Conservation (phyloP, 2,113 vertebrate species). For the Bothrops jararaca region DNA sequence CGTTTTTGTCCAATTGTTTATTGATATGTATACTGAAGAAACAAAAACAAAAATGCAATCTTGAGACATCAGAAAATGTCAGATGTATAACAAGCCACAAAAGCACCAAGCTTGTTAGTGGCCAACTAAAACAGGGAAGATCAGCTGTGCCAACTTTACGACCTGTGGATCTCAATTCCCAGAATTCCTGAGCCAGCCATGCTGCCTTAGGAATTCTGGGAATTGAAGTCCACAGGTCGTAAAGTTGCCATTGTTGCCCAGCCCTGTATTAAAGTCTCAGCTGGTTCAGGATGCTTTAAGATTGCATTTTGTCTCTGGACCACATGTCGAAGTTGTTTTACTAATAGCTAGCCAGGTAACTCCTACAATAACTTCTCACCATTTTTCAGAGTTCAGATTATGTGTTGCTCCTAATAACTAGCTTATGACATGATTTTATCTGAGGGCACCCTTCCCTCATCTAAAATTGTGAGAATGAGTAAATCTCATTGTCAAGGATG, state of each 20-base stretch:
- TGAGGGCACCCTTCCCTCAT: too few species aligned
- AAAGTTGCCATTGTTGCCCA: too few species aligned
- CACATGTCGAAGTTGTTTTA: neutral
- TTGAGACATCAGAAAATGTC: neutral
- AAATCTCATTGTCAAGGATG: too few species aligned
- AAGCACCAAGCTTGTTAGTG: neutral
- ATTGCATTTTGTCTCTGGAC: neutral
- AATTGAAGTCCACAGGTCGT: too few species aligned
- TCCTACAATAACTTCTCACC: neutral
- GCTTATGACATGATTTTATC: neutral
- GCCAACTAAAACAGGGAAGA: neutral
- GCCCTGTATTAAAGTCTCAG: neutral
- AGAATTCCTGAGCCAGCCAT: too few species aligned
- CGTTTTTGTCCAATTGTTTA: neutral
- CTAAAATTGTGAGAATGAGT: too few species aligned
- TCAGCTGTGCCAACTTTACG: too few species aligned
- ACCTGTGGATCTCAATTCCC: too few species aligned
- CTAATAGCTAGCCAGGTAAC: neutral
- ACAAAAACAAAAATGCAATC: neutral
- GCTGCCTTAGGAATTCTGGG: too few species aligned
- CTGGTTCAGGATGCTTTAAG: constrained; percentile 1
- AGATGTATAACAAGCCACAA: neutral
- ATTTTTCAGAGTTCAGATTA: neutral
- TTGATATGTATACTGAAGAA: neutral
- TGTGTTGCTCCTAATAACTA: neutral